These are phyloP conservation scores for Malaclemys terrapin DNA, from an alignment of 2,113 vertebrate genomes.

Conservation along the genomic window DNA sequence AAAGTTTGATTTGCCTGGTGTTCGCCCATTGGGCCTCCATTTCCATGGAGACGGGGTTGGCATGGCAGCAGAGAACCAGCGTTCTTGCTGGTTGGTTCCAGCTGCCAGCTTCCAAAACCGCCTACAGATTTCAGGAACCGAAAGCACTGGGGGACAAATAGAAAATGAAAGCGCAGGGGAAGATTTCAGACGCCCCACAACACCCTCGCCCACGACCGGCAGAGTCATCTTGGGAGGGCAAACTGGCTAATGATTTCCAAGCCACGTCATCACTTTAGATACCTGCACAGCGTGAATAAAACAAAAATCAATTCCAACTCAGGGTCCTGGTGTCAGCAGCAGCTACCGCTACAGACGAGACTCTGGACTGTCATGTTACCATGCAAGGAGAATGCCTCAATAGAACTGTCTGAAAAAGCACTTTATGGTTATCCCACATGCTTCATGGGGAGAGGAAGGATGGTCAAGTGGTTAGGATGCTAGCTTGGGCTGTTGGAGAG, in stretches of 20 bases:
- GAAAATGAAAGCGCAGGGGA: not conserved
- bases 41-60: conserved; percentile 73
- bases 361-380: not conserved
- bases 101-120: conserved; percentile 52
- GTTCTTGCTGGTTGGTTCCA: conserved; percentile 51
- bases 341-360: not conserved
- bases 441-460: not conserved
- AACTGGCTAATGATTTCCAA: not conserved
- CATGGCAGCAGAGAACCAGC: conserved; percentile 59
- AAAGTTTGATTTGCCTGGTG: conserved; percentile 44
- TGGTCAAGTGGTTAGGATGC: not conserved
- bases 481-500: not conserved
- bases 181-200: not conserved
- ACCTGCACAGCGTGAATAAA: not conserved
- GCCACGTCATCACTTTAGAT: not conserved
- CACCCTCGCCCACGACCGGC: not conserved
- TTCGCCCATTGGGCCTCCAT: conserved; percentile 58
- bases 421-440: not conserved
- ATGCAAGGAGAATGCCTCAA: not conserved
- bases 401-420: not conserved
- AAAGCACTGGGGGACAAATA: not conserved
- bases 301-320: not conserved
- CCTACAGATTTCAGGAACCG: conserved; percentile 20
- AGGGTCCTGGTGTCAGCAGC: not conserved
- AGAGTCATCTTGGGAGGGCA: not conserved